Percentiles rank a stretch among this genome's conserved stretches.
Conservation (phyloP, 2,113 vertebrate species). For the Thermophis baileyi region DNA sequence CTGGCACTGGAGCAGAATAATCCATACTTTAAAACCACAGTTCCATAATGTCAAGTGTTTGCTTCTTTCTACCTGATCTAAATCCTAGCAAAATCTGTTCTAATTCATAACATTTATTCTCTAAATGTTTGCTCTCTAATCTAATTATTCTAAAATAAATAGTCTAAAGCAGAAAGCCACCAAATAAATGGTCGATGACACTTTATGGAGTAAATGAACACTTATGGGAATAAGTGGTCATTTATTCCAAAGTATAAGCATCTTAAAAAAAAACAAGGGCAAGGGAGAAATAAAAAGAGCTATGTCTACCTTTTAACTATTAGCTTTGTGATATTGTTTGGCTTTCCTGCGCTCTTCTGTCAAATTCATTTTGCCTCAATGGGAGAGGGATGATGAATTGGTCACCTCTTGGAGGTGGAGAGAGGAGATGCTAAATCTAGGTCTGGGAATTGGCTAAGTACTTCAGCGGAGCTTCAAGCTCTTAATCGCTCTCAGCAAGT, state of each 20-base stretch:
- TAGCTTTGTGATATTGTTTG: constrained; percentile 70
- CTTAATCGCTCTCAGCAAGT: constrained; percentile 80
- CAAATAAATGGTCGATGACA: constrained; percentile 61
- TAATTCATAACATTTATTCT: neutral
- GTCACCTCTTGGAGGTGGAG: constrained; percentile 71
- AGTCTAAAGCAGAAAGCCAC: neutral
- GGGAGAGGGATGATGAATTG: constrained; percentile 93
- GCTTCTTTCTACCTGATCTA: constrained; percentile 19
- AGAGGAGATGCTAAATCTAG: constrained; percentile 79
- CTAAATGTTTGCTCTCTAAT: neutral
- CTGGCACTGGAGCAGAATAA: constrained; percentile 51
- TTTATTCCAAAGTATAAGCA: constrained; percentile 68
- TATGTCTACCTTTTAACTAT: constrained; percentile 51
- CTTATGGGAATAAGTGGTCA: constrained; percentile 60
- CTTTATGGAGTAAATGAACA: constrained; percentile 64
- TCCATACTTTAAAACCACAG: constrained; percentile 33
- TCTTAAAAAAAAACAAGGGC: neutral
- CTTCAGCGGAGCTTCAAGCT: constrained; percentile 84
- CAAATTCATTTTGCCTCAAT: constrained; percentile 77
- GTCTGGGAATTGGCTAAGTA: constrained; percentile 95
- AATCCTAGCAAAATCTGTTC: neutral
- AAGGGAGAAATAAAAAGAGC: constrained; percentile 44
- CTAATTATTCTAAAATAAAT: neutral
- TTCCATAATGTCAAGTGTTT: constrained; percentile 39
- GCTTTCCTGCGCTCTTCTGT: constrained; percentile 76